phyloP scores from a whole-genome alignment of 2,888 invertebrate species.

The Nephrotoma appendiculata region DNA sequence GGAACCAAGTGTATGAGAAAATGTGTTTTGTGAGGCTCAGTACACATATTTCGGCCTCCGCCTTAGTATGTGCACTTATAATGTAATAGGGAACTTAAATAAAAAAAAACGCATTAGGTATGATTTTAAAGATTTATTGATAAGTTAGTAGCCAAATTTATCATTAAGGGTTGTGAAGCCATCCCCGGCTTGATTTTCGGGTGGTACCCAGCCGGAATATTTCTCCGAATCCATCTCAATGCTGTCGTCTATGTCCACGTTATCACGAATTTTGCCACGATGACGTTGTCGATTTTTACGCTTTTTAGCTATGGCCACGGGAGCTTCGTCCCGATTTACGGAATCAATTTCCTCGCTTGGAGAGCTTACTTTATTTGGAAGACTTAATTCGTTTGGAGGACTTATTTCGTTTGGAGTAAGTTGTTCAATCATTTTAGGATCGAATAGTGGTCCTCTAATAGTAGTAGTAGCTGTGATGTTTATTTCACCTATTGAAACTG shows the following conservation, averaged over 20 bases:
- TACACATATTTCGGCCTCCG: no score
- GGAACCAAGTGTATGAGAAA: no score
- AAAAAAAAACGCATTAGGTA: background rate
- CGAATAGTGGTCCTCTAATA: background rate
- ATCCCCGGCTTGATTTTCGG: slow-evolving; percentile 58
- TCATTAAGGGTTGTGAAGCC: slow-evolving; percentile 62
- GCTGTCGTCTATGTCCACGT: slow-evolving; percentile 28
- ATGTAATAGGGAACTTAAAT: no score
- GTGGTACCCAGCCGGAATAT: slow-evolving; percentile 68
- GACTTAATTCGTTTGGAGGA: background rate
- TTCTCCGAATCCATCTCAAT: slow-evolving; percentile 39
- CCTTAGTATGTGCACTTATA: no score
- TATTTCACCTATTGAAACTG: slow-evolving; percentile 8
- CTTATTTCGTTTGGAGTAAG: background rate
- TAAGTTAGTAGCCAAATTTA: slow-evolving; percentile 55
- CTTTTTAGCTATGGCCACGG: slow-evolving; percentile 15
- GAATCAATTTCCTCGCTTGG: background rate
- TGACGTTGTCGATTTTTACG: slow-evolving; percentile 22
- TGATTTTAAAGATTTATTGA: background rate
- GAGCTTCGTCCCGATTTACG: background rate
- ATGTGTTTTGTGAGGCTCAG: no score
- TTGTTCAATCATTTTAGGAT: background rate
- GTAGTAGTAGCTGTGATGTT: background rate
- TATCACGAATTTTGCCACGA: slow-evolving; percentile 24
- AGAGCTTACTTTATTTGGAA: background rate